Percentiles rank a stretch among this genome's conserved stretches.
Conservation (phyloP, 2,113 vertebrate species). For the Cryptomyrus ogoouensis region DNA sequence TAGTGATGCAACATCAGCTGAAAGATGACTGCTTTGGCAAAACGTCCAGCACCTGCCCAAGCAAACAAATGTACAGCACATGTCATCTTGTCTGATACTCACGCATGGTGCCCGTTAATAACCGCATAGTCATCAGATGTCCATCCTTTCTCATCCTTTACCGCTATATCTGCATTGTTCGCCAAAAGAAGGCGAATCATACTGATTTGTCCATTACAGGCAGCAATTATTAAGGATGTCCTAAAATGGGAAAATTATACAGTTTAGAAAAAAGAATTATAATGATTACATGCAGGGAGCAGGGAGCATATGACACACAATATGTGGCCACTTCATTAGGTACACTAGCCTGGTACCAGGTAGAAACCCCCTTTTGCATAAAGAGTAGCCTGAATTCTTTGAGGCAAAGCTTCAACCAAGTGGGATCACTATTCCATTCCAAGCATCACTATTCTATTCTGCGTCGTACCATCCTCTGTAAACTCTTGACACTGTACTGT, state of each 20-base stretch:
- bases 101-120: conserved; percentile 74
- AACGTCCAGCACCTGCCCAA: background rate
- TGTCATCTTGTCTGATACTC: conserved; percentile 34
- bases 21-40: background rate
- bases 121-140: conserved; percentile 76
- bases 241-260: conserved; percentile 46
- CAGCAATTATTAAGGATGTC: conserved; percentile 73
- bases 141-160: conserved; percentile 71
- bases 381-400: background rate
- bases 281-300: background rate
- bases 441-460: background rate
- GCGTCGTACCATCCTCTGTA: background rate
- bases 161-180: conserved; percentile 64
- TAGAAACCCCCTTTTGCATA: background rate
- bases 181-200: conserved; percentile 68
- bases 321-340: background rate
- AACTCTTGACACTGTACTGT: background rate
- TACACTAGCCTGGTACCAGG: background rate
- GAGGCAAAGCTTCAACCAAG: background rate
- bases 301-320: background rate
- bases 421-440: background rate
- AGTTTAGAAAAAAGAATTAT: background rate
- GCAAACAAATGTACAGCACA: background rate
- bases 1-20: background rate
- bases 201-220: conserved; percentile 66